Base-by-base conservation (phyloP, 2,888 invertebrate species). In the Allolobophora icterica region DNA sequence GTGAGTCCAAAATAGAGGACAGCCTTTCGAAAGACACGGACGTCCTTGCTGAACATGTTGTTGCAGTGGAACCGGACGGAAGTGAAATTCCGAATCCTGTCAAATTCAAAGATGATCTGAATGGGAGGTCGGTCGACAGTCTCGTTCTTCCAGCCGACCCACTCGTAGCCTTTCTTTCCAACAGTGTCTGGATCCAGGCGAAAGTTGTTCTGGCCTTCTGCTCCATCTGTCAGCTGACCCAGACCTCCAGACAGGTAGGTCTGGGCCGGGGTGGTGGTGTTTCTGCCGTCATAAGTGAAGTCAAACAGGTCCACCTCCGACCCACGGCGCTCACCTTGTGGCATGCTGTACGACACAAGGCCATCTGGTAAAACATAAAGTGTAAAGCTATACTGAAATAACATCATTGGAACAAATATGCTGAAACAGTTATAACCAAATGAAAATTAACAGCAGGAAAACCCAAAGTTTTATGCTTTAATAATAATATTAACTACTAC, bases 31-130 rank as follows among this genome's bases (percentile, higher is more conserved):
- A 98, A 98, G 92, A 98, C 97, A 96, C 98, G 96, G 0, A 98
- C 97, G 93, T 98, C 98, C 94, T 97, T 97, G 94, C 97, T 97
- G 96, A 97, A 97, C 95, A 97, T 97, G 95, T 98, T 98, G 95
- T 97, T 98, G 95, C 97, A 97, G 96, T 97, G 97, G 91, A 98
- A 96, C 94, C 97, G 97, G 42, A 98, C 97, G 0, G 97, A 97
- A 89, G 97, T 97, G 96, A 98, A 98, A 95, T 98, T 98, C n/a
- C 98, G 96, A 92, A 98, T 97, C 94, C 96, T 96, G 94, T 98
- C 98, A 95, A 98, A 98, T 95, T 98, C 97, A 96, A 98, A 98
- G 2, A 97, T 96, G 87, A 98, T 96, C 90, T 91, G 71, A 24
- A 98, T 96, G 90, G 97, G 97, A 90, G 95, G 96, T 17, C 91